A percentile compares a stretch with the other conserved stretches of the same genome.
These are phyloP conservation scores for Netelia inedita DNA, from an alignment of 2,888 invertebrate species.

Conservation along the genomic window DNA sequence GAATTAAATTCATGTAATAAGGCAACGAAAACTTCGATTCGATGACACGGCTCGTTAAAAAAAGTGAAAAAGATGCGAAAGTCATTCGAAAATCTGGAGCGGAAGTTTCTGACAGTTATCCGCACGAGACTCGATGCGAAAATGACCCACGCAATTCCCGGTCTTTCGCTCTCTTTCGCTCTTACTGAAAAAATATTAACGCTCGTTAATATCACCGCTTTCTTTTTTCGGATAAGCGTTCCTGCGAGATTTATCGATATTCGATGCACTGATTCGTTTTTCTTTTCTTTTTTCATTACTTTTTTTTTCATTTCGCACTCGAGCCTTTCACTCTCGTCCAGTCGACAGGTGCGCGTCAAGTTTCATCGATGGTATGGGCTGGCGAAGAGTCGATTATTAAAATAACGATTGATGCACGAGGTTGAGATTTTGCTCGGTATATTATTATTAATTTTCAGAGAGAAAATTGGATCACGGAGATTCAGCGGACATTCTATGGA, in stretches of 20 bases:
- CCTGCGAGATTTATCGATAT: conserved; percentile 41
- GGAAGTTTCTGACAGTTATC: conserved; percentile 40
- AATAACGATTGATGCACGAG: neutral
- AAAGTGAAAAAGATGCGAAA: conserved; percentile 5
- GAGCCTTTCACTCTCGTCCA: conserved; percentile 25
- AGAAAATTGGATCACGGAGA: neutral
- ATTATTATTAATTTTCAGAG: neutral
- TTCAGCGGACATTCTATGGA: too few relatives aligned
- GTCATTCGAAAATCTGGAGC: conserved; percentile 30
- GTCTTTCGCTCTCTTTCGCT: conserved; percentile 6
- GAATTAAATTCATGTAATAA: neutral
- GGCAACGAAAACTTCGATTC: too few relatives aligned
- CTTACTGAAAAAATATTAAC: conserved; percentile 3
- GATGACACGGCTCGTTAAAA: neutral
- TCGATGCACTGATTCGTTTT: conserved; percentile 12
- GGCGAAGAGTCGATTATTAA: neutral
- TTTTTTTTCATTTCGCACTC: neutral
- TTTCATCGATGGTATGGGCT: neutral
- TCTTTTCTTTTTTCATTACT: neutral
- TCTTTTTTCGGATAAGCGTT: neutral
- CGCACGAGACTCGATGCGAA: neutral
- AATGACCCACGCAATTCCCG: conserved; percentile 18
- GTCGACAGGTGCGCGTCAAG: conserved; percentile 44
- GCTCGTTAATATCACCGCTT: conserved; percentile 5
- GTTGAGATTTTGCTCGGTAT: neutral